phyloP scores from a whole-genome alignment of 2,113 vertebrate species.

The Fregetta grallaria region DNA sequence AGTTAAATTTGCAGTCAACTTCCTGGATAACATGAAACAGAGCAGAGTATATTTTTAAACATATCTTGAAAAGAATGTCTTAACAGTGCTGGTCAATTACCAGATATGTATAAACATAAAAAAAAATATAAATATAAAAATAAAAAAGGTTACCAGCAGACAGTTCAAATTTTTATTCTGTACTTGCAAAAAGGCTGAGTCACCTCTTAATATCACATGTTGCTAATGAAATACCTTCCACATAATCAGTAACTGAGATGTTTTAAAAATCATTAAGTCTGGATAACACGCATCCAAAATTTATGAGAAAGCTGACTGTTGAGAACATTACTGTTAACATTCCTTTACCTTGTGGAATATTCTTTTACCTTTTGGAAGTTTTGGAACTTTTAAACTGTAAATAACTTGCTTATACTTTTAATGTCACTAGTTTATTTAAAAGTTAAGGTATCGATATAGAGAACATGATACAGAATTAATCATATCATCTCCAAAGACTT shows the following conservation, averaged over 20 bases:
- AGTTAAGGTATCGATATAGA: background rate
- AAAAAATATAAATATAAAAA: background rate
- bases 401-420: background rate
- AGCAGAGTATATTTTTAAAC: background rate
- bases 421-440: background rate
- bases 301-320: background rate
- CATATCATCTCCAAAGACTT: background rate
- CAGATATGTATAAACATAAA: background rate
- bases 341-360: background rate
- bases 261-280: background rate
- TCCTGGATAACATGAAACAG: background rate
- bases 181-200: background rate
- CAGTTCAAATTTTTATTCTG: background rate
- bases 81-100: background rate
- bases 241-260: background rate
- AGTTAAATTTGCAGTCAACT: background rate
- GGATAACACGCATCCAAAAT: background rate
- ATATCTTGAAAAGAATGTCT: background rate
- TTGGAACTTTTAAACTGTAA: background rate
- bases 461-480: background rate
- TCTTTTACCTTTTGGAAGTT: background rate
- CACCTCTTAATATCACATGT: background rate
- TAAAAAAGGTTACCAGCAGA: background rate
- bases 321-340: background rate
- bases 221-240: background rate